phyloP scores from a whole-genome alignment of 2,888 invertebrate genomes.

The Andrena trimmerana region DNA sequence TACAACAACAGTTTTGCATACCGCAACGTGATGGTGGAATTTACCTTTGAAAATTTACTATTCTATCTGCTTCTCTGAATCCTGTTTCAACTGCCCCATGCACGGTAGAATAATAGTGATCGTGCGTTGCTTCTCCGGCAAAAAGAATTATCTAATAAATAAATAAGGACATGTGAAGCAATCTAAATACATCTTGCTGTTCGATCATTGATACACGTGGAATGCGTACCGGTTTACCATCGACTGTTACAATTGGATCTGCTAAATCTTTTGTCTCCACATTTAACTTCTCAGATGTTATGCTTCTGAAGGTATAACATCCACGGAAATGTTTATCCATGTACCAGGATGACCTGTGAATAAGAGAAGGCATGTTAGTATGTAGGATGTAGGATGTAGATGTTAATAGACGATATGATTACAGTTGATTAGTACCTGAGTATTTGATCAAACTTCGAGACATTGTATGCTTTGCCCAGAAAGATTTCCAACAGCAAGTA shows the following conservation, averaged over 20 bases:
- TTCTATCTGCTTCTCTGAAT: slow-evolving; percentile 89
- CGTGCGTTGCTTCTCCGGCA: slow-evolving; percentile 90
- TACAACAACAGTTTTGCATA: slow-evolving; percentile 8
- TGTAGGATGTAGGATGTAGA: not conserved
- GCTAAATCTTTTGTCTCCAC: slow-evolving; percentile 87
- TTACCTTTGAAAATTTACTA: slow-evolving; percentile 83
- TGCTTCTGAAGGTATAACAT: slow-evolving; percentile 89
- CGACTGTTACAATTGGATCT: slow-evolving; percentile 86
- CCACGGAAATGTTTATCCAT: slow-evolving; percentile 90
- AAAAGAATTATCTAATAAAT: slow-evolving; percentile 87
- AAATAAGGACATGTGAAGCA: slow-evolving; percentile 7
- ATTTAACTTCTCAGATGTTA: slow-evolving; percentile 86
- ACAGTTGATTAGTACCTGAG: slow-evolving; percentile 84
- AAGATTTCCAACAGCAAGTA: slow-evolving; percentile 86
- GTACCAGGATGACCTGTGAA: slow-evolving; percentile 88
- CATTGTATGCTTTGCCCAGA: slow-evolving; percentile 85
- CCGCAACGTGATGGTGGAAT: slow-evolving; percentile 31
- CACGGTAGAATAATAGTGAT: slow-evolving; percentile 88
- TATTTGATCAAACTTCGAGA: slow-evolving; percentile 86
- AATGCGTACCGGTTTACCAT: slow-evolving; percentile 83
- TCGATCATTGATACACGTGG: not conserved
- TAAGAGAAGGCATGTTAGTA: not conserved
- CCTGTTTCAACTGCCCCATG: slow-evolving; percentile 92
- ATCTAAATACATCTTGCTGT: not conserved
- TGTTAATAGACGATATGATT: not conserved